Conservation (phyloP, 1,140 invertebrate species). For the Hylyphantes graminicola region DNA sequence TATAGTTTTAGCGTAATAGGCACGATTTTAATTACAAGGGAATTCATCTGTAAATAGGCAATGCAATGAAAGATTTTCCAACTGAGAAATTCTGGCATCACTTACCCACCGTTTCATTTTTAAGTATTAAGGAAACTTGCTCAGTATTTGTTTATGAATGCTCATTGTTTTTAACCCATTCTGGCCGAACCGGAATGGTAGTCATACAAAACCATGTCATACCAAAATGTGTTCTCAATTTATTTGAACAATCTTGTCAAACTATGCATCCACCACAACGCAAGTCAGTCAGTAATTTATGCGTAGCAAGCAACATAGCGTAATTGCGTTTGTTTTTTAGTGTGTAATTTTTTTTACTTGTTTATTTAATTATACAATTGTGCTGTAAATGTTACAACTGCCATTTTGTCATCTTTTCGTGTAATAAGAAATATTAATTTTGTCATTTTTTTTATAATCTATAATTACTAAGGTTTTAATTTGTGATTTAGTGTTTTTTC, state of each 20-base stretch:
- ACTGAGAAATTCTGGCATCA: conserved; percentile 43
- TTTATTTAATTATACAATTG: not conserved
- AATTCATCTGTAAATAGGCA: not conserved
- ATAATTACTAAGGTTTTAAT: not conserved
- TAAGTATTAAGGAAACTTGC: not conserved
- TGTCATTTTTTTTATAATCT: not conserved
- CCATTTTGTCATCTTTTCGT: not conserved
- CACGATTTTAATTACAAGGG: conserved; percentile 30
- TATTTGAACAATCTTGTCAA: conserved; percentile 22
- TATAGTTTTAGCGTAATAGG: not conserved
- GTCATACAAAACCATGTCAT: conserved; percentile 32
- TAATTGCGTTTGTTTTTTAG: not conserved
- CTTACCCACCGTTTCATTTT: conserved; percentile 41
- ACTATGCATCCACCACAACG: not conserved
- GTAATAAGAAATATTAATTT: not conserved
- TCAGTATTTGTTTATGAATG: conserved; percentile 8
- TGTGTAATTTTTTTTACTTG: not conserved
- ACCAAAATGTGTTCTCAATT: conserved; percentile 43
- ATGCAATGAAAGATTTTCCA: not conserved
- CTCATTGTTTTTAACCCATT: conserved; percentile 25
- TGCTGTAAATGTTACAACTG: not conserved
- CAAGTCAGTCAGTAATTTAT: too few species aligned
- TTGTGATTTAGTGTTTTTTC: not conserved
- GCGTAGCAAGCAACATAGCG: not conserved
- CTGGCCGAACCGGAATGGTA: not conserved